phyloP scores from a whole-genome alignment of 2,888 invertebrate genomes.

The Andrena marginata region DNA sequence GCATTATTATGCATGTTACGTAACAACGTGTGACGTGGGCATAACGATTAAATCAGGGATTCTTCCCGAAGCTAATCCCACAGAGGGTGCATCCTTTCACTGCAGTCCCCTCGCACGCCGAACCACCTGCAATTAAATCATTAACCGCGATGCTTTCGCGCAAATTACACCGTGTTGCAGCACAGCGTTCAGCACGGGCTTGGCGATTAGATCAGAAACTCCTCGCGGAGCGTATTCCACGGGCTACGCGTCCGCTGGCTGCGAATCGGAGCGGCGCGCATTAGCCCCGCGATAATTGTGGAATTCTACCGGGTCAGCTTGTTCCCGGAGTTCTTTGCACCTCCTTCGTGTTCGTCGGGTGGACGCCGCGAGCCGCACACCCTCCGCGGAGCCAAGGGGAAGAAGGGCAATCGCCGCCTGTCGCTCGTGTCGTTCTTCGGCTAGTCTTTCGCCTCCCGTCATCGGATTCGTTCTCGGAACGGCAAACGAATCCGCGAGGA shows the following conservation, averaged over 20 bases:
- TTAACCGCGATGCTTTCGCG: too few species aligned
- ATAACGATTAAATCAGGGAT: too few species aligned
- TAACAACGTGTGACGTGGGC: too few species aligned
- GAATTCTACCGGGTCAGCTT: conserved; percentile 70
- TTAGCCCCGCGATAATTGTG: conserved; percentile 68
- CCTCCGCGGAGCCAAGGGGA: conserved; percentile 37
- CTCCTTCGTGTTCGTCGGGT: conserved; percentile 45
- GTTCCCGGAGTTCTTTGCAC: conserved; percentile 66
- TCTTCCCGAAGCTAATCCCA: too few species aligned
- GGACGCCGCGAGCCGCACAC: conserved; percentile 11
- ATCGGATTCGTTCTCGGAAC: conserved; percentile 65
- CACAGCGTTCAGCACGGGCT: neutral
- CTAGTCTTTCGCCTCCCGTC: conserved; percentile 67
- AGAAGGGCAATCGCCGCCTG: conserved; percentile 34
- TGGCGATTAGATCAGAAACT: neutral
- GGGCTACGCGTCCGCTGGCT: conserved; percentile 33
- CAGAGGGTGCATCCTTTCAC: too few species aligned
- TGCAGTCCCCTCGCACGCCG: too few species aligned
- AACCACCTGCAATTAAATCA: too few species aligned
- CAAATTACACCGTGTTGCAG: too few species aligned
- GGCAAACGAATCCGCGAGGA: conserved; percentile 58
- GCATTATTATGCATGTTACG: too few species aligned
- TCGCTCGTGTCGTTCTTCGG: conserved; percentile 50
- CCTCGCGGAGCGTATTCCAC: neutral
- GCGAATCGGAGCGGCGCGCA: conserved; percentile 41